Conservation (phyloP, 2,797 vertebrate species). For the Xyrichtys novacula region DNA sequence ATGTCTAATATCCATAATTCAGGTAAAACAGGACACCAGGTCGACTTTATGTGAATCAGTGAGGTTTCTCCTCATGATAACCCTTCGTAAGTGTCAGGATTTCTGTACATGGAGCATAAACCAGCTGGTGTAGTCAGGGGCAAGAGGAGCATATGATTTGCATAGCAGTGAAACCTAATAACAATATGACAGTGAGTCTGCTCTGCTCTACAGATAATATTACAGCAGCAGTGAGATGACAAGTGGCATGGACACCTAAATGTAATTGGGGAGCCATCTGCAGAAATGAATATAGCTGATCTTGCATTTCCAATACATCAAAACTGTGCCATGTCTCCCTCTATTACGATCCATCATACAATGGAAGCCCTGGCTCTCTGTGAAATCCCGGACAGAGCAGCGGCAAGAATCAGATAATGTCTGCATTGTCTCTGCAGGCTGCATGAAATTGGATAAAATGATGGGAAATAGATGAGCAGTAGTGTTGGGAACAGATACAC, state of each 20-base stretch:
- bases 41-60: conserved; percentile 1
- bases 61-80: conserved; percentile 23
- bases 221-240: conserved; percentile 56
- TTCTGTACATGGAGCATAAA: conserved; percentile 13
- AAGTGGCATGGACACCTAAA: conserved; percentile 57
- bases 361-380: conserved; percentile 14
- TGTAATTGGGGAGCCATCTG: conserved; percentile 70
- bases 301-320: conserved; percentile 68
- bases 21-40: conserved; percentile 42
- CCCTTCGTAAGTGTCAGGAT: conserved; percentile 23
- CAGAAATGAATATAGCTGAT: conserved; percentile 70
- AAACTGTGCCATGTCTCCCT: conserved; percentile 44
- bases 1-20: conserved; percentile 41
- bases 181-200: conserved; percentile 41
- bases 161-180: conserved; percentile 46
- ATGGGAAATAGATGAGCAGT: conserved; percentile 58
- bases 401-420: conserved; percentile 34
- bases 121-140: conserved; percentile 11
- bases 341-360: conserved; percentile 52
- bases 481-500: conserved; percentile 40
- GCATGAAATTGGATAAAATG: conserved; percentile 66
- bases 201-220: conserved; percentile 41
- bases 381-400: conserved; percentile 19
- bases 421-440: conserved; percentile 53
- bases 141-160: conserved; percentile 37